Base-by-base conservation (phyloP, 2,113 vertebrate genomes). In the mouse (Mus musculus) region DNA sequence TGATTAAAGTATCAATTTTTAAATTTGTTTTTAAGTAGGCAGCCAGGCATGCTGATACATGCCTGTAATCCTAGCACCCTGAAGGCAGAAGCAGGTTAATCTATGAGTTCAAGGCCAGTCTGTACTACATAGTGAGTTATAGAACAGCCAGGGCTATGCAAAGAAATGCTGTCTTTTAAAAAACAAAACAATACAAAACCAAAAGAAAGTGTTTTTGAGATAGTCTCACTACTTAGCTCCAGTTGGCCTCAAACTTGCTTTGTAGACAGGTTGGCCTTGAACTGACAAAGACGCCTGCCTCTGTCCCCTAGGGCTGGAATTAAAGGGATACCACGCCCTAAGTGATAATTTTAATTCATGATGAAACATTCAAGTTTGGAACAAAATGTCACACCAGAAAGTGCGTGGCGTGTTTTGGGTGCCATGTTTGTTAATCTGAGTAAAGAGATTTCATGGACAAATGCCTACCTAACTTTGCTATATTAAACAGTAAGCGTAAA, bases 311-410 rank as follows among this genome's bases (percentile, higher is more conserved):
- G 54, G 56, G 36, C 20, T 59, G 20, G 19, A 82, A 82, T 82
- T 28, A 82, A 61, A 82, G 56, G 36, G 13, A 39, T 28, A 84
- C 56, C 12, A 0, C 80, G 39, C 17, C 49, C 33, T 89, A 78
- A 93, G 24, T 90, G 26, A 71, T 52, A 3, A 72, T 82, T 93
- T 84, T 78, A 90, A 65, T 71, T 89, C 73, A 52, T 89, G 67
- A 92, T 92, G 36, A 80, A 88, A 42, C 75, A 85, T 46, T 42
- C 77, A 63, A 75, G 30, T 78, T 94, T 42, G 39, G n/a, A 84
- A 39, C 8, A 91, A 82, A 81, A 63, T 54, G 16, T 33, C 36
- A 46, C 5, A 81, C 12, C 39, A 24, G 59, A 80, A 86, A 63
- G 49, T 86, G 22, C 0, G 11, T 59, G 22, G 59, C 65, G 1